Percentiles rank a stretch among this genome's conserved stretches.
Evolutionary conservation across 2,888 invertebrate species (phyloP).

Genomic region (Eupelmus urozonus): DNA sequence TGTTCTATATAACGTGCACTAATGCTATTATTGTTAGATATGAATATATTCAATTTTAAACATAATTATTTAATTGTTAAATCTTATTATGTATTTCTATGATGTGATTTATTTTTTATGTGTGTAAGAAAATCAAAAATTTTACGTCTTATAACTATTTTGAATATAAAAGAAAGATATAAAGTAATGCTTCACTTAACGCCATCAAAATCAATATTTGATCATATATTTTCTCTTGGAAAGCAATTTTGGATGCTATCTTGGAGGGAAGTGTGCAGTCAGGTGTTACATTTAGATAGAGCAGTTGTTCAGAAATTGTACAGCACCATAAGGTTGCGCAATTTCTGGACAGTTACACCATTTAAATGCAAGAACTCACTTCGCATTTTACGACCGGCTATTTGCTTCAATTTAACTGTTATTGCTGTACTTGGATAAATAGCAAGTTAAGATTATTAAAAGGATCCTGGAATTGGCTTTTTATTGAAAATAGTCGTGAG

Average conservation of each 20-base stretch:
- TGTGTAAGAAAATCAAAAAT: too few species aligned
- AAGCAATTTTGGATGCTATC: too few species aligned
- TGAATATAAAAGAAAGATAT: too few species aligned
- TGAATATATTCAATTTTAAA: too few species aligned
- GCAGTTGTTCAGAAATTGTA: constrained; percentile 2
- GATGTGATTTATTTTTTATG: too few species aligned
- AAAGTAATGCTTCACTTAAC: background rate
- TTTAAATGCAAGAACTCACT: constrained; percentile 20
- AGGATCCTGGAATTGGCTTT: background rate
- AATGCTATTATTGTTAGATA: too few species aligned
- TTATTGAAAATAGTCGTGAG: background rate
- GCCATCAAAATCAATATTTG: background rate
- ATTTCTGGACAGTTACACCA: constrained; percentile 4
- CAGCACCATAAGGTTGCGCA: constrained; percentile 15
- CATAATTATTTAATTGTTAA: too few species aligned
- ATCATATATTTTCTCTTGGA: too few species aligned
- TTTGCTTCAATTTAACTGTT: background rate
- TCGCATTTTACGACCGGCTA: background rate
- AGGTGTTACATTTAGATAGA: constrained; percentile 7
- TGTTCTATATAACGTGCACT: too few species aligned
- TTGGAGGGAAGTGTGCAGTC: background rate
- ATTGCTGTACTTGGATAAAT: background rate
- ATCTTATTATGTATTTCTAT: too few species aligned
- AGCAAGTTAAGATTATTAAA: background rate
- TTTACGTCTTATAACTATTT: too few species aligned